A percentile compares a stretch with the other conserved stretches of the same genome.
Conservation (phyloP, 2,797 vertebrate species). For the Esox lucius region DNA sequence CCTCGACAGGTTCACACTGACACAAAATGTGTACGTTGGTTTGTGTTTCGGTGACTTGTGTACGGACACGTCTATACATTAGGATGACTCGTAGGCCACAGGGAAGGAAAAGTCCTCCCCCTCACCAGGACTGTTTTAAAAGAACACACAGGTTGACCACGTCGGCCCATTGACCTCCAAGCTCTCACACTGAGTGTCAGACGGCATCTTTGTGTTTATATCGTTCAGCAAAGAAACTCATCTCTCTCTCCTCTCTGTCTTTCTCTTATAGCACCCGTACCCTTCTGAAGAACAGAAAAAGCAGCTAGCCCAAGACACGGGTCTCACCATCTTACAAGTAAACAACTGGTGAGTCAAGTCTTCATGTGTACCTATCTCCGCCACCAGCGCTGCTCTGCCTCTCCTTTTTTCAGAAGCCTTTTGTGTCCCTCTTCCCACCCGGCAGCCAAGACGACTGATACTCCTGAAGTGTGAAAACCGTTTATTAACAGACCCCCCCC, state of each 20-base stretch:
- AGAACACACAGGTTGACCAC: slow-evolving; percentile 27
- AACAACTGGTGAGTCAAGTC: slow-evolving; percentile 98
- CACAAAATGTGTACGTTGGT: slow-evolving; percentile 16
- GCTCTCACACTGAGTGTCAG: background rate
- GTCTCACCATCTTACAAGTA: slow-evolving; percentile 99
- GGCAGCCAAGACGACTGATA: slow-evolving; percentile 59
- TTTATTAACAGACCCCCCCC: slow-evolving; percentile 65
- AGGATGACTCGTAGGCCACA: slow-evolving; percentile 63
- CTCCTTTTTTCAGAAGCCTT: slow-evolving; percentile 67
- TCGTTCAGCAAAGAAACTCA: slow-evolving; percentile 30
- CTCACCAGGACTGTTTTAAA: slow-evolving; percentile 55
- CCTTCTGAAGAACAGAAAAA: slow-evolving; percentile 99
- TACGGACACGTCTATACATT: slow-evolving; percentile 52
- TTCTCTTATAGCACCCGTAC: slow-evolving; percentile 93
- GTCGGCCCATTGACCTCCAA: background rate
- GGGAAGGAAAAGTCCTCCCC: slow-evolving; percentile 59
- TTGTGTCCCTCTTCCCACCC: slow-evolving; percentile 55
- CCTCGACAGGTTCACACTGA: slow-evolving; percentile 61
- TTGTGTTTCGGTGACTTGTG: slow-evolving; percentile 7
- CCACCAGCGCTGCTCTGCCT: slow-evolving; percentile 65
- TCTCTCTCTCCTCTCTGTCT: slow-evolving; percentile 47
- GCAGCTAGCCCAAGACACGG: slow-evolving; percentile 99
- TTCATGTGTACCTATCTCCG: slow-evolving; percentile 55
- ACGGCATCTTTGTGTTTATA: background rate
- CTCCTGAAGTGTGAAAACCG: slow-evolving; percentile 70